Evolutionary conservation across 2,113 vertebrate species (phyloP).

Genomic region (Scalopus aquaticus): DNA sequence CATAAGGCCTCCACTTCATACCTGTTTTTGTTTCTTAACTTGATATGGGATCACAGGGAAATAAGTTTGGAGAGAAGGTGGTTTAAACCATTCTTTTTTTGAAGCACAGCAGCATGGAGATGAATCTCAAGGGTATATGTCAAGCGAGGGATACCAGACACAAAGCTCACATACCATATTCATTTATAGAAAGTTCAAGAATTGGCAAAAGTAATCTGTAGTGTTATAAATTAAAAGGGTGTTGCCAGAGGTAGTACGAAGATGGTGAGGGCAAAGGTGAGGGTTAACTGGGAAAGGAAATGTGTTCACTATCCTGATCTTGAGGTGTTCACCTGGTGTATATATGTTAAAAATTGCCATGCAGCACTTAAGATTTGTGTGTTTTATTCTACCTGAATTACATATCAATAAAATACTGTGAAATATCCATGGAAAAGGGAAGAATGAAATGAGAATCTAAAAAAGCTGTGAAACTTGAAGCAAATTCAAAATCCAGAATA

Average conservation of each 20-base stretch:
- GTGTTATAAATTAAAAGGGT: background rate
- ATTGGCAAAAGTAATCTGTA: background rate
- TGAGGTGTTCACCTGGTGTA: background rate
- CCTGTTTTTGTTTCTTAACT: background rate
- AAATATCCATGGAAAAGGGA: background rate
- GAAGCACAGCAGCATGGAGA: background rate
- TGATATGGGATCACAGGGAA: background rate
- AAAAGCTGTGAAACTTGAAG: background rate
- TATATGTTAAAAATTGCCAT: background rate
- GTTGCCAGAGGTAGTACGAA: fast-evolving
- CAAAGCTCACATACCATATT: background rate
- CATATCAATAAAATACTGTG: background rate
- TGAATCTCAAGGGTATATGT: background rate
- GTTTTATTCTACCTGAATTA: background rate
- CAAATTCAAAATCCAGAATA: background rate
- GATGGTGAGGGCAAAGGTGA: background rate
- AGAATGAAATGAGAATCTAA: background rate
- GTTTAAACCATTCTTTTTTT: background rate
- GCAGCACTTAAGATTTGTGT: background rate
- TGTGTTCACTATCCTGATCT: background rate
- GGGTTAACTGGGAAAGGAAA: background rate
- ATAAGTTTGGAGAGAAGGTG: background rate
- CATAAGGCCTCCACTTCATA: background rate
- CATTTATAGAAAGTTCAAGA: background rate
- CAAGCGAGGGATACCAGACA: background rate